Evolutionary conservation across 2,797 vertebrate species (phyloP).

Genomic region (Poeciliopsis gracilis): DNA sequence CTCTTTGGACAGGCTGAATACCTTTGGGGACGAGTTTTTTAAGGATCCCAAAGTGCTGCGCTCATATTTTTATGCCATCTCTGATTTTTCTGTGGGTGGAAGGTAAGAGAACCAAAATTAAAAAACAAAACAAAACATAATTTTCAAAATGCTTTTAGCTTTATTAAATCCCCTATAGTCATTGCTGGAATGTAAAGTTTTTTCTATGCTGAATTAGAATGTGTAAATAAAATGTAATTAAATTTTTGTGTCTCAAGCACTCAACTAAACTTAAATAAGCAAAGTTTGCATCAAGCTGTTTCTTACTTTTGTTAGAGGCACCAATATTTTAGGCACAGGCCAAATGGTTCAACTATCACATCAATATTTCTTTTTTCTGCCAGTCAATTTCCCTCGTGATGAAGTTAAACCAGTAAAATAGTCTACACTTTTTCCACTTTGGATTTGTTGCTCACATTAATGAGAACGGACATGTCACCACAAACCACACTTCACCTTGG

Average conservation of each 20-base stretch:
- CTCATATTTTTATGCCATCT: constrained; percentile 94
- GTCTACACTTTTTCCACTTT: constrained; percentile 34
- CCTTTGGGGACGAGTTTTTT: constrained; percentile 95
- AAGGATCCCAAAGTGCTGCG: constrained; percentile 91
- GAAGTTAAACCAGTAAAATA: constrained; percentile 39
- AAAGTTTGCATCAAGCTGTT: neutral
- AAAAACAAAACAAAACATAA: no score
- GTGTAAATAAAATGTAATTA: no score
- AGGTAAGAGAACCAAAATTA: constrained; percentile 80
- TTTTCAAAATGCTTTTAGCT: neutral
- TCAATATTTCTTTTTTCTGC: constrained; percentile 10
- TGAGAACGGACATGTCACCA: constrained; percentile 57
- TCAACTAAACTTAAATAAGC: neutral
- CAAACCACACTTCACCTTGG: constrained; percentile 49
- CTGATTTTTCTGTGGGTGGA: constrained; percentile 93
- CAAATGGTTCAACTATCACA: constrained; percentile 2
- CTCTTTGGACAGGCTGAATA: constrained; percentile 93
- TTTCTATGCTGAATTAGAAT: neutral
- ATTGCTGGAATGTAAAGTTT: neutral
- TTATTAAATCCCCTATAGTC: neutral
- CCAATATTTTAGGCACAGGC: neutral
- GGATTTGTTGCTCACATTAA: constrained; percentile 70
- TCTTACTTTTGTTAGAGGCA: neutral
- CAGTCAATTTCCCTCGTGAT: constrained; percentile 38
- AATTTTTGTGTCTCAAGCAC: neutral